A percentile compares a stretch with the other conserved stretches of the same genome.
phyloP scores from a whole-genome alignment of 2,797 vertebrate genomes.

The Leucoraja ocellata region DNA sequence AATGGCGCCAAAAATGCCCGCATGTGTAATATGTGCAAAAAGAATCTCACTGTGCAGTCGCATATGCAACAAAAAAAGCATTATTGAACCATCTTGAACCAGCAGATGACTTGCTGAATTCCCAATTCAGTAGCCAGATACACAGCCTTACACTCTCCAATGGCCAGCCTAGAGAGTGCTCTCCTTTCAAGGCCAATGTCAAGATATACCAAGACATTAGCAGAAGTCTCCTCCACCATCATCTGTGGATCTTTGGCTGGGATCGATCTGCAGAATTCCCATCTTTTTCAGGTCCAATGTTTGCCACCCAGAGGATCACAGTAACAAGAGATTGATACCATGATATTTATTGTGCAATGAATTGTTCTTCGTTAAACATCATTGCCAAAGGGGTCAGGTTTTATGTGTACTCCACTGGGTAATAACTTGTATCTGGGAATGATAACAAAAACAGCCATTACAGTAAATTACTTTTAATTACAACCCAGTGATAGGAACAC shows the following conservation, averaged over 20 bases:
- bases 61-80: too few relatives aligned
- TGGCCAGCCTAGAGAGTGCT: not conserved
- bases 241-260: not conserved
- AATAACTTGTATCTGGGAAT: not conserved
- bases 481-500: not conserved
- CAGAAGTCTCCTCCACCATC: not conserved
- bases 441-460: not conserved
- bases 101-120: not conserved
- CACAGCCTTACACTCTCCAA: not conserved
- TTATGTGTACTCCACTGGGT: not conserved
- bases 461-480: constrained; percentile 7
- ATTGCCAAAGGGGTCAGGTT: not conserved
- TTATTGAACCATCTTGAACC: not conserved
- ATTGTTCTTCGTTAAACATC: not conserved
- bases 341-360: not conserved
- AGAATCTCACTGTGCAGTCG: too few relatives aligned
- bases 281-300: not conserved
- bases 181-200: too few relatives aligned
- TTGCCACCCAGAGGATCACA: not conserved
- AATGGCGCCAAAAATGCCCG: too few relatives aligned
- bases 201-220: too few relatives aligned
- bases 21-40: too few relatives aligned
- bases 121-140: not conserved
- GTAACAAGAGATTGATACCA: not conserved
- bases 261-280: not conserved